A percentile compares a stretch with the other conserved stretches of the same genome.
phyloP scores from a whole-genome alignment of 1,140 invertebrate genomes.

The Eulimnadia texana region DNA sequence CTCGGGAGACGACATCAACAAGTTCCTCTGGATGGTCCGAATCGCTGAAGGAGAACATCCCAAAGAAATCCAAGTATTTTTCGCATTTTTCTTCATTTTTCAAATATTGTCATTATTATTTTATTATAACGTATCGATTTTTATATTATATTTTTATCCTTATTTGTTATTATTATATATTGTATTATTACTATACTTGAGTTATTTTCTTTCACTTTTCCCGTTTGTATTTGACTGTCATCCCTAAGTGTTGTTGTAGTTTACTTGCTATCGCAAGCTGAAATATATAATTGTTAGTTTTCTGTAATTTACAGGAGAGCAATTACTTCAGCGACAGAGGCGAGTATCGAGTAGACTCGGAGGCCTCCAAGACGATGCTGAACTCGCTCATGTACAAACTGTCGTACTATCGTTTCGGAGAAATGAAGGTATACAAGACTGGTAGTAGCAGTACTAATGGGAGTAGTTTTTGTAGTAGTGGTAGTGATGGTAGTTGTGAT shows the following conservation, averaged over 20 bases:
- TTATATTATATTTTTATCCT: too few relatives aligned
- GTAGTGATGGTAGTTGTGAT: background rate
- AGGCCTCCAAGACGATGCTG: slow-evolving; percentile 67
- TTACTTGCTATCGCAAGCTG: background rate
- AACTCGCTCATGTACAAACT: slow-evolving; percentile 95
- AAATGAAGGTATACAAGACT: slow-evolving; percentile 56
- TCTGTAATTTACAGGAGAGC: slow-evolving; percentile 49
- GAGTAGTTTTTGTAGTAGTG: too few relatives aligned
- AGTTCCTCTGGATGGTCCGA: slow-evolving; percentile 98
- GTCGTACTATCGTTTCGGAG: slow-evolving; percentile 87
- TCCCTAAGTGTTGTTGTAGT: background rate
- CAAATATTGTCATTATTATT: too few relatives aligned
- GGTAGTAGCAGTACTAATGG: slow-evolving; percentile 60
- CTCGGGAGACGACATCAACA: slow-evolving; percentile 95
- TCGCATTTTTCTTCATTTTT: background rate
- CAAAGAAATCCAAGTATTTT: slow-evolving; percentile 49
- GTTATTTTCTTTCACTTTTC: too few relatives aligned
- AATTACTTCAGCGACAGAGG: slow-evolving; percentile 91
- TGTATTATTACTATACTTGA: too few relatives aligned
- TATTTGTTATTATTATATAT: too few relatives aligned
- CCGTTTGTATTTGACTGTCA: too few relatives aligned
- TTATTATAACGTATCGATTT: too few relatives aligned
- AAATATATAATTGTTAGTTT: background rate
- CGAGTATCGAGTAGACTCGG: slow-evolving; percentile 85
- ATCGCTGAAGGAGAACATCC: slow-evolving; percentile 91